Evolutionary conservation across 1,140 invertebrate species (phyloP).

Genomic region (Sinella curviseta): DNA sequence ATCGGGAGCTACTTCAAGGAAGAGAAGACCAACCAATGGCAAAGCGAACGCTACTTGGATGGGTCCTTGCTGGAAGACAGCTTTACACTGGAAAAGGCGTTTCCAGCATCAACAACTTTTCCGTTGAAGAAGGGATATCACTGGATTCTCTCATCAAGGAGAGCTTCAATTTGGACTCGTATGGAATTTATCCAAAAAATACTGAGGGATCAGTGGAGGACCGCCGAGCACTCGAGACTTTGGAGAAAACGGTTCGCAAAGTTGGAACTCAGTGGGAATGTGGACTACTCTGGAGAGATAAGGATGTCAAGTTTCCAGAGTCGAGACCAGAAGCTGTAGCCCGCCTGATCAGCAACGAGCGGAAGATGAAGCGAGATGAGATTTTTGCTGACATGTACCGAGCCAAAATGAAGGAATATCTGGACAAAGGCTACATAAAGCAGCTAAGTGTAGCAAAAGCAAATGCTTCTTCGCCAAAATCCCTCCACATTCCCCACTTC

Average conservation of each 20-base stretch:
- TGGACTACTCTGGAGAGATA: conserved; percentile 25
- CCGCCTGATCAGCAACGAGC: background rate
- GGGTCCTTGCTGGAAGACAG: background rate
- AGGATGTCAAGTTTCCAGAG: conserved; percentile 3
- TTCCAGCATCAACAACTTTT: background rate
- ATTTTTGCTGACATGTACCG: background rate
- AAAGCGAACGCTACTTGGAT: background rate
- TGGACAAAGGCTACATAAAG: background rate
- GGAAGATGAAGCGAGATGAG: background rate
- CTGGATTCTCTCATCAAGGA: background rate
- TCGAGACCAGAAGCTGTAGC: background rate
- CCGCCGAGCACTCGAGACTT: background rate
- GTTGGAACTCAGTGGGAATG: conserved; percentile 19
- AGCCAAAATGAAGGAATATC: background rate
- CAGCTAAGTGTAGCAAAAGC: background rate
- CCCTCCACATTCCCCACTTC: background rate
- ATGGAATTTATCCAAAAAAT: background rate
- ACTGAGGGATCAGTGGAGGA: background rate
- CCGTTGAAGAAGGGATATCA: background rate
- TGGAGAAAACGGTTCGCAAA: background rate
- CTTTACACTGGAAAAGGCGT: background rate
- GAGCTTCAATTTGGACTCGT: background rate
- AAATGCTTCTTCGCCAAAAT: too few relatives aligned
- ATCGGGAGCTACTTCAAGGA: too few relatives aligned
- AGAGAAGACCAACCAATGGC: too few relatives aligned